Base-by-base conservation (phyloP, 1,140 invertebrate species). In the Colletes latitarsis region DNA sequence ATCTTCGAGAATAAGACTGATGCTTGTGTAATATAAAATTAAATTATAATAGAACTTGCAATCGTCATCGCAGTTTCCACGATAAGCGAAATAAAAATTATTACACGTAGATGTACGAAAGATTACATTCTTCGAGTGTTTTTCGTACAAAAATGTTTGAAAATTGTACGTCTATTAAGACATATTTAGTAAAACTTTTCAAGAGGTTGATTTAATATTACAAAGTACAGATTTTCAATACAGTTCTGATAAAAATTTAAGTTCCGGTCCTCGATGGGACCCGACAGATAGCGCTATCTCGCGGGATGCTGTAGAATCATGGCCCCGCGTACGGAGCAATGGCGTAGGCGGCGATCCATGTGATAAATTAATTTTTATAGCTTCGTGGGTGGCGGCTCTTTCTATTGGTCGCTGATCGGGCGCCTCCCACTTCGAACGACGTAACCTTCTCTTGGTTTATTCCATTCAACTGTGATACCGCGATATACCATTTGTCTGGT, bases 321-420 rank as follows among this genome's bases (percentile, higher is more conserved):
- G 8, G 10, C 6, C 5, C 30, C 57, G 71, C 66, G 84, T 82
- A 82, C 72, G 67, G 82, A 88, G 85, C 85, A 90, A 90, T 91
- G 88, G 89, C 89, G 90, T 91, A 90, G 89, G 90, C 86, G 89
- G 89, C 83, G 86, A 89, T 89, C 72, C 79, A 73, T 81, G 85
- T 89, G 88, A 90, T 91, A 90, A 91, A 90, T 90, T 91, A 90
- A 91, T 90, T 90, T 90, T 91, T 88, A 90, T 84, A 85, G 70
- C 89, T 87, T 87, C 89, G 87, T 90, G 89, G 89, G 88, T 90
- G 89, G 89, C 88, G 83, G 87, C 87, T 88, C 67, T 90, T 88
- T 88, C 90, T 86, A 91, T 91, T 90, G 90, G 90, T 84, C 74
- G 88, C 66, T 69, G 82, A 91, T 90, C 85, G 82, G 82, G 84